phyloP scores from a whole-genome alignment of 2,888 invertebrate species.

The Tenthredo amoena region DNA sequence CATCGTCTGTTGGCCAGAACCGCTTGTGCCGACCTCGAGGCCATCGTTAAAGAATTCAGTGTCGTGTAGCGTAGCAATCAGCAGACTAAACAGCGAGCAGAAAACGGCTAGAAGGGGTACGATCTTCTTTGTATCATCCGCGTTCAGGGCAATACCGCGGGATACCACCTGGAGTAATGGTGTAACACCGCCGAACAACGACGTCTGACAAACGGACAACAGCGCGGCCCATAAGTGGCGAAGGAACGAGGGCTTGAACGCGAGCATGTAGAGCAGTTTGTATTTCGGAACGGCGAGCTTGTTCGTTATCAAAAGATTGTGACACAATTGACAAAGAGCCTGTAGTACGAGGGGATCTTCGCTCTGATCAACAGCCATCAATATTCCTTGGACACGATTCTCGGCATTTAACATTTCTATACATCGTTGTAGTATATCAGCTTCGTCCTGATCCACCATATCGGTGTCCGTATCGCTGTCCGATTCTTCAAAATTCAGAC shows the following conservation, averaged over 20 bases:
- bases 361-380: conserved; percentile 79
- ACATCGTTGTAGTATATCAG: conserved; percentile 80
- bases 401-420: conserved; percentile 85
- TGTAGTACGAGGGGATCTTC: conserved; percentile 81
- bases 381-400: conserved; percentile 80
- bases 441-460: conserved; percentile 80
- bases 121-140: conserved; percentile 84
- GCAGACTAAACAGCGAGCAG: conserved; percentile 89
- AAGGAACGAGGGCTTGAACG: conserved; percentile 89
- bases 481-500: conserved; percentile 79
- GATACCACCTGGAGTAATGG: conserved; percentile 84
- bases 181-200: conserved; percentile 79
- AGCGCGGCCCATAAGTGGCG: conserved; percentile 86
- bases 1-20: conserved; percentile 76
- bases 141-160: conserved; percentile 82
- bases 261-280: conserved; percentile 89
- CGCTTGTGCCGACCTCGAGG: conserved; percentile 64
- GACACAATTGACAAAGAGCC: conserved; percentile 88
- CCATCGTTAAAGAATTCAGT: conserved; percentile 87
- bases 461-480: conserved; percentile 82
- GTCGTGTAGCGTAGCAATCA: conserved; percentile 92
- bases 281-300: conserved; percentile 91
- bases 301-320: conserved; percentile 90
- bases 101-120: conserved; percentile 91
- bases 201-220: conserved; percentile 77